Conservation (phyloP, 2,888 invertebrate genomes). For the Acrobasis consociella region DNA sequence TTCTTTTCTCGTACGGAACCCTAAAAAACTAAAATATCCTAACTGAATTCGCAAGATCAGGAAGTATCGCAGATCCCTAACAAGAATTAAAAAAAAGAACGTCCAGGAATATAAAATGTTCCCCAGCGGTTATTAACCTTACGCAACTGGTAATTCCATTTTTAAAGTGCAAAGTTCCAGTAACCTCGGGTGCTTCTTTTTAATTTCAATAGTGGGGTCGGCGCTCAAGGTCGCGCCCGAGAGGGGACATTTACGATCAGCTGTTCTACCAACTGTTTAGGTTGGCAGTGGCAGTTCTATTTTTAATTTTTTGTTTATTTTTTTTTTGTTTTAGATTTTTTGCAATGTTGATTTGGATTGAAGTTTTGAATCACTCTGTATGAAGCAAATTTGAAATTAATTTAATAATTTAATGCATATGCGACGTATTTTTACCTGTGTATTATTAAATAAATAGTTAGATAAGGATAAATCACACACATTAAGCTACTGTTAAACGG, state of each 20-base stretch:
- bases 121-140: conserved; percentile 34
- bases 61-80: not conserved
- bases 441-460: too few relatives aligned
- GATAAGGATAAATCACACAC: too few relatives aligned
- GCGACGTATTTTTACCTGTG: too few relatives aligned
- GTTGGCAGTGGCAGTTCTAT: conserved; percentile 10
- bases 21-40: too few relatives aligned
- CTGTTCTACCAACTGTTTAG: conserved; percentile 43
- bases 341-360: not conserved
- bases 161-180: conserved; percentile 79
- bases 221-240: conserved; percentile 71
- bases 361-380: not conserved
- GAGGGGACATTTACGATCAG: conserved; percentile 79
- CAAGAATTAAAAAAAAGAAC: not conserved
- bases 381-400: too few relatives aligned
- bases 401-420: too few relatives aligned
- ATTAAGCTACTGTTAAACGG: too few relatives aligned
- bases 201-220: conserved; percentile 82
- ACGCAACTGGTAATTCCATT: conserved; percentile 55
- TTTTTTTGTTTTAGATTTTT: conserved; percentile 12
- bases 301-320: conserved; percentile 11
- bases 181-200: conserved; percentile 74
- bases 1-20: too few relatives aligned
- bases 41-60: too few relatives aligned
- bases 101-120: conserved; percentile 16